Evolutionary conservation across 2,113 vertebrate species (phyloP).

Genomic region (Lichenostomus cassidix): DNA sequence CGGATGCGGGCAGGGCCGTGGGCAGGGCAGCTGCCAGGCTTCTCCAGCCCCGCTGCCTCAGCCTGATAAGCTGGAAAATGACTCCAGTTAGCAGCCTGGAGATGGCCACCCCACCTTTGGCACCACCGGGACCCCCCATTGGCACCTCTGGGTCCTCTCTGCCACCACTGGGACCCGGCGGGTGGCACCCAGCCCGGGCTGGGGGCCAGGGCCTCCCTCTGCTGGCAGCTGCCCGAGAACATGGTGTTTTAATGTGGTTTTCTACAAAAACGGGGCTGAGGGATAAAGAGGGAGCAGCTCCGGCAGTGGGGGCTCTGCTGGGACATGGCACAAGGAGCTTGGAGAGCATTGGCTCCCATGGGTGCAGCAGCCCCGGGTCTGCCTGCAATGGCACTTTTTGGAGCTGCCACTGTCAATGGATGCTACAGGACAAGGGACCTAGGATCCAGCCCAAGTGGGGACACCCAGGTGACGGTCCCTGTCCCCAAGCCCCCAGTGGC

Average conservation of each 20-base stretch:
- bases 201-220: background rate
- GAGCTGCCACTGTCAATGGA: background rate
- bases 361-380: background rate
- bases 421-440: background rate
- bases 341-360: background rate
- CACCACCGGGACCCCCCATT: rapidly evolving
- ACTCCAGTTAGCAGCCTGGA: background rate
- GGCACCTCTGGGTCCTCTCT: background rate
- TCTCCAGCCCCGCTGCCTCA: background rate
- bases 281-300: background rate
- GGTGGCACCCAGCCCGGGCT: background rate
- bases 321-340: background rate
- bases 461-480: rapidly evolving
- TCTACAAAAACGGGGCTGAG: background rate
- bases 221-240: background rate
- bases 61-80: background rate
- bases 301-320: rapidly evolving
- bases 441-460: background rate
- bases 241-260: background rate
- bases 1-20: background rate
- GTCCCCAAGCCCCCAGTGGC: background rate
- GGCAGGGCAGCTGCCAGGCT: background rate
- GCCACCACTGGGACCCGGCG: background rate
- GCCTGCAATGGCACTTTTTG: rapidly evolving
- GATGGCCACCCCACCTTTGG: background rate